Evolutionary conservation across 2,797 vertebrate genomes (phyloP), one percentile per base, ranked within the genome.

Genomic region (Parotocinclus haroldoi): DNA sequence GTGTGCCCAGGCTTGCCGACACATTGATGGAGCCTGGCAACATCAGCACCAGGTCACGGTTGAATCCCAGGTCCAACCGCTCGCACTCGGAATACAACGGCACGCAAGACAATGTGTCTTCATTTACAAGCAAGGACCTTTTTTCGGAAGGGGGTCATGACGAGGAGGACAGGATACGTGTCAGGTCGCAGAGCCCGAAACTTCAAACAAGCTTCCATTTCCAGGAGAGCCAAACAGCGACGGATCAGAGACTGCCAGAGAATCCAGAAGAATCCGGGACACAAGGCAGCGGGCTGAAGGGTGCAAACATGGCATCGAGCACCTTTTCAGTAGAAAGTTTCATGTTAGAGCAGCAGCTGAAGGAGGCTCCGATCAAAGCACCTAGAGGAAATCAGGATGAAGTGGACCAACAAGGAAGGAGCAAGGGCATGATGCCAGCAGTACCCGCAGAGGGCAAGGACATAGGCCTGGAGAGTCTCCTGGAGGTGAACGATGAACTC

Each of bases 1-100:
- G 54, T 49, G 73, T 77, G 82, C 85, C 87, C 82, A 85, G 84
- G 82, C 84, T 84, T 58, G 84, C 84, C 7, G 82, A 82, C 57
- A 79, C 81, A 7, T 83, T 78, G 38, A 78, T 81, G 52, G 78
- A 87, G 79, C 81, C 84, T 70, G 84, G 74, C 76, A 80, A 81
- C 71, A 63, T 75, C 27, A 63, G 78, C 65, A 77, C 44, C 63
- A 69, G 64, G 37, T 55, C 48, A 62, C 51, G 54, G 9, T 11
- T 16, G 66, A 78, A 84, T 76, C 69, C 79, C 80, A 56, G 58
- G 58, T 74, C 70, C 53, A 82, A 77, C 65, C 60, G 69, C 68
- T 78, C 80, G 4, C 81, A 72, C 12, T 69, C 16, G 60, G 79
- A 89, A 74, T 78, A 80, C 79, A 73, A 56, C 49, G 55, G 53